A percentile compares a stretch with the other conserved stretches of the same genome.
These are phyloP conservation scores for Falcunculus frontatus DNA, from an alignment of 2,113 vertebrate genomes.

Conservation along the genomic window DNA sequence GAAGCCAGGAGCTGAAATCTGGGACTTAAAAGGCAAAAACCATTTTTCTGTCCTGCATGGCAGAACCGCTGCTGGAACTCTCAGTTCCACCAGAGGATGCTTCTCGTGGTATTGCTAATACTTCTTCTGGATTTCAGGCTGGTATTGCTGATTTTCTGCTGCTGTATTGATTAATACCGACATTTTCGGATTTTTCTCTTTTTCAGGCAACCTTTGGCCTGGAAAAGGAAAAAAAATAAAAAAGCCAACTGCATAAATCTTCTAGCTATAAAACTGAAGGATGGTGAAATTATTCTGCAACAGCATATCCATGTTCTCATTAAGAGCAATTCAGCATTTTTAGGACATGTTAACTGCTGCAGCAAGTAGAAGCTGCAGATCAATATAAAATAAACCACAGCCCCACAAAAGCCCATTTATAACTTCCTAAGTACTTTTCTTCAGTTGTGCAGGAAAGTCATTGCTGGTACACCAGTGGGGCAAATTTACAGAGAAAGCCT, in stretches of 20 bases:
- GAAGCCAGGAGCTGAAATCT: background rate
- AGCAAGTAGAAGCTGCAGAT: background rate
- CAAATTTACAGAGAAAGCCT: background rate
- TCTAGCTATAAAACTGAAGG: conserved; percentile 2
- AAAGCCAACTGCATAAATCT: background rate
- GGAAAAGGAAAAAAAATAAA: background rate
- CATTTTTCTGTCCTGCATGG: background rate
- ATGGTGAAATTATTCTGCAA: conserved; percentile 20
- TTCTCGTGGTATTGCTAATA: background rate
- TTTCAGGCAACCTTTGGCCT: background rate
- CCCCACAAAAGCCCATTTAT: background rate
- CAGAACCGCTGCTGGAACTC: background rate
- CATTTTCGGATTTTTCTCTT: background rate
- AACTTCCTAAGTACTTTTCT: background rate
- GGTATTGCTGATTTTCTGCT: background rate
- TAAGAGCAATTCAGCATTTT: conserved; percentile 39
- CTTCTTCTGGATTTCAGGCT: background rate
- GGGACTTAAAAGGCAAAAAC: background rate
- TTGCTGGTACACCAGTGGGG: fast-evolving
- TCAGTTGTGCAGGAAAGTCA: background rate
- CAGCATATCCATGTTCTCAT: conserved; percentile 1
- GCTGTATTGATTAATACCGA: background rate
- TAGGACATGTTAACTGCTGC: conserved; percentile 27
- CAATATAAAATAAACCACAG: background rate
- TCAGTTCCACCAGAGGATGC: background rate